Evolutionary conservation across 1,140 invertebrate genomes (phyloP), one percentile per base, ranked within the genome.

Genomic region (Panagrolaimus sp.): DNA sequence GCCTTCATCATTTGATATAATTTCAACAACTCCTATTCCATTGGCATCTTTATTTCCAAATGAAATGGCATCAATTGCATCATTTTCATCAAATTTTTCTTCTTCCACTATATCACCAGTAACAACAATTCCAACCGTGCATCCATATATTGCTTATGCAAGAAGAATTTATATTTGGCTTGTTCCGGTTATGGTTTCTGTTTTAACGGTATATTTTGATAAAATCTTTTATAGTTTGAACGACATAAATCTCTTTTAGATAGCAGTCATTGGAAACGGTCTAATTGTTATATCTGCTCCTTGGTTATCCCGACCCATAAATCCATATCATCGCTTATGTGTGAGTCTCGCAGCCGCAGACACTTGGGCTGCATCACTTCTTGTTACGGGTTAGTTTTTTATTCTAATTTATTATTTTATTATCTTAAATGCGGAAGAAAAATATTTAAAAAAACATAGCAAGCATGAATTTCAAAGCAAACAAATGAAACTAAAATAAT

Each of bases 241-340:
- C 14, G 27, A 62, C 42, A 38, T 23, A 11, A 16, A 14, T 61
- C 42, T 61, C 44, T 23, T 77, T 65, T 70, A 75, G 76, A 57
- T 78, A 9, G 70, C 76, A 20, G 69, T 78, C 5, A 23, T 78
- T 2, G 76, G 76, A 27, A 78, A 78, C 47, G 70, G 70, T 9
- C 9, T 78, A 31, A 78, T 78, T 45, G 69, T 74, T 27, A 16
- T 74, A 2, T 72, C 76, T 9, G 66, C 76, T 16, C 72, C 66
- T 61, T 78, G 48, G 25, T 38, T 78, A 14, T 63, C 64, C 9
- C 68, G 68, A 23, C 73, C 72, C 20, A 66, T 78, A 13, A 73
- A 66, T 61, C 76, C 76, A 11, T 77, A 78, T 57, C 65, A 78
- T 47, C 72, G 75, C 43, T 51, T 78, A 11, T 78, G 76, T 67